Percentiles rank a stretch among this genome's conserved stretches.
These are phyloP conservation scores for Lineus longissimus DNA, from an alignment of 1,140 invertebrate genomes.

Conservation along the genomic window DNA sequence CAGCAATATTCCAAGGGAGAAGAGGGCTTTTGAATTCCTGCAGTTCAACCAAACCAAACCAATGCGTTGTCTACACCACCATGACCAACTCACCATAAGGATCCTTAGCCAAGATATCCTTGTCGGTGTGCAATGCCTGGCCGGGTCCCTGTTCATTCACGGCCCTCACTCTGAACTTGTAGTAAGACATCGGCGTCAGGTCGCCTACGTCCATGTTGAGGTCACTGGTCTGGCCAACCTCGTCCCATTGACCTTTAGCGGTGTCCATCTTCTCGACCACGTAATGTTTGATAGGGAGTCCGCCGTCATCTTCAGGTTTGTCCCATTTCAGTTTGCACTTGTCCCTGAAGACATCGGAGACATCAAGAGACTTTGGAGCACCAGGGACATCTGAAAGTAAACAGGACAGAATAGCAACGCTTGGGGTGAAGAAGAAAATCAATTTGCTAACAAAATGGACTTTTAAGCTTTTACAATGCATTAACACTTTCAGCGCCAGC, in stretches of 20 bases:
- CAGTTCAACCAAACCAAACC: no score
- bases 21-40: no score
- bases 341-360: constrained; percentile 15
- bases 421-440: not conserved
- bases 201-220: constrained; percentile 10
- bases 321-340: constrained; percentile 83
- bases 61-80: no score
- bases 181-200: constrained; percentile 85
- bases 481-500: no score
- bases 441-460: no score
- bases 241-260: constrained; percentile 78
- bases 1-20: no score
- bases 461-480: no score
- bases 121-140: constrained; percentile 59
- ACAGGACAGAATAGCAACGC: not conserved
- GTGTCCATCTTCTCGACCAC: constrained; percentile 89
- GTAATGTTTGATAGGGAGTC: constrained; percentile 88
- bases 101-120: constrained; percentile 89
- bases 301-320: constrained; percentile 94
- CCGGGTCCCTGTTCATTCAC: constrained; percentile 86
- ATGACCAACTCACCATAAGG: constrained; percentile 83
- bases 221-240: constrained; percentile 63
- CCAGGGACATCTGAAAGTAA: constrained; percentile 69
- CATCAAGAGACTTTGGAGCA: constrained; percentile 71
- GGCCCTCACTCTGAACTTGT: constrained; percentile 87